Evolutionary conservation across 1,140 invertebrate species (phyloP).

Genomic region (Drosophila miranda): DNA sequence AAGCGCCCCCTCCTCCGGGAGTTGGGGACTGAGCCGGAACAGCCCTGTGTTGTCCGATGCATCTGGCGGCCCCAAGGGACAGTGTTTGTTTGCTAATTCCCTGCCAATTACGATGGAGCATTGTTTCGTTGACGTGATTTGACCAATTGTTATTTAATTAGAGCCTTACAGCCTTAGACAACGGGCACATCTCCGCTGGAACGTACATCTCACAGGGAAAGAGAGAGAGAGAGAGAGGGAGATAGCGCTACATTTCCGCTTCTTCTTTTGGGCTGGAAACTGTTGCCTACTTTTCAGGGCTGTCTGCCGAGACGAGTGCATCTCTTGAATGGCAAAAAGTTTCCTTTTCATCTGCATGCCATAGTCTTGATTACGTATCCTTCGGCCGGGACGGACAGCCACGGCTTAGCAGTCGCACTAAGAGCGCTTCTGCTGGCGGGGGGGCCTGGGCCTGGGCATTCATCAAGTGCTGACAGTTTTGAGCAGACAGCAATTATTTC

Average conservation of each 20-base stretch:
- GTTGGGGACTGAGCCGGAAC: no score
- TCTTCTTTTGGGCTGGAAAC: constrained; percentile 21
- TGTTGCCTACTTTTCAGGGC: constrained; percentile 46
- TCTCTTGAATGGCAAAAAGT: constrained; percentile 24
- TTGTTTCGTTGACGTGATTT: constrained; percentile 14
- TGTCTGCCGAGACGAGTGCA: constrained; percentile 25
- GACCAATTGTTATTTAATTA: constrained; percentile 49
- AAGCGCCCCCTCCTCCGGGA: constrained; percentile 17
- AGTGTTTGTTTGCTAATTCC: constrained; percentile 60
- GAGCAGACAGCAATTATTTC: constrained; percentile 55
- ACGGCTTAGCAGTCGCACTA: constrained; percentile 1
- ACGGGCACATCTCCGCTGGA: no score
- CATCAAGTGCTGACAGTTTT: constrained; percentile 43
- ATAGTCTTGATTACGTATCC: constrained; percentile 43
- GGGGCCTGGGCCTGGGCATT: constrained; percentile 23
- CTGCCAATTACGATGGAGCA: constrained; percentile 43
- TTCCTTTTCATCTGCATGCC: constrained; percentile 37
- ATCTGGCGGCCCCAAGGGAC: constrained; percentile 10
- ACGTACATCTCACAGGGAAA: background rate
- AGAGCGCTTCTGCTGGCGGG: background rate
- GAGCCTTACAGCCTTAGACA: background rate
- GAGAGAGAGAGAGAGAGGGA: background rate
- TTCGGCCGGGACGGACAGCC: constrained; percentile 7
- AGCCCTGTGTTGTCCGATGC: background rate
- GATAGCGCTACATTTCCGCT: constrained; percentile 29